phyloP scores from a whole-genome alignment of 1,140 invertebrate species.

The Drosophila rufa region DNA sequence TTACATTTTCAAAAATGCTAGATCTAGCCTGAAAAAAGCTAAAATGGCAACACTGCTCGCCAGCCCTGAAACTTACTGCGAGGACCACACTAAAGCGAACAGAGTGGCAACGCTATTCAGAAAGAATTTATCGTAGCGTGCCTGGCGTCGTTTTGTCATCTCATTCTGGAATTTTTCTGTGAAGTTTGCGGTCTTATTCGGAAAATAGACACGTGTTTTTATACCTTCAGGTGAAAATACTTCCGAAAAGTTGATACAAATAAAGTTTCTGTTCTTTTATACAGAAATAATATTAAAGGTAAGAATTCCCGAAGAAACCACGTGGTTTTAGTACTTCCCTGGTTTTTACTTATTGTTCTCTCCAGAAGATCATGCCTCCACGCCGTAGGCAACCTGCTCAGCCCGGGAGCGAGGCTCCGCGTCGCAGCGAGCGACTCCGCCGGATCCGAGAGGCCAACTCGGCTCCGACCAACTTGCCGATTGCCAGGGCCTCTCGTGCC shows the following conservation, averaged over 20 bases:
- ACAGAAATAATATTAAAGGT: neutral
- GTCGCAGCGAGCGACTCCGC: constrained; percentile 5
- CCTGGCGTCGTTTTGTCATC: neutral
- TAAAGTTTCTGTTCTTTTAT: neutral
- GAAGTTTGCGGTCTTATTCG: neutral
- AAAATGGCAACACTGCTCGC: neutral
- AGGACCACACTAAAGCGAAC: neutral
- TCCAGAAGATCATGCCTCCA: neutral
- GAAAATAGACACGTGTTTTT: neutral
- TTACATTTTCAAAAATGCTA: too few relatives aligned
- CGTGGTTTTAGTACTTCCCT: too few relatives aligned
- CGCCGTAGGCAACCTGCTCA: neutral
- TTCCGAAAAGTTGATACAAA: neutral
- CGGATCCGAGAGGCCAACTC: neutral
- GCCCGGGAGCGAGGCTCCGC: neutral
- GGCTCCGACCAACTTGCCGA: neutral
- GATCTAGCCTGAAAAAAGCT: too few relatives aligned
- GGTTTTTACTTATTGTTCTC: too few relatives aligned
- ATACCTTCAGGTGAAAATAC: too few relatives aligned
- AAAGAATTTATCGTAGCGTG: neutral
- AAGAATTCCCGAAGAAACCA: too few relatives aligned
- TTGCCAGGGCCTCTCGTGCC: neutral
- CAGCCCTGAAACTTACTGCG: neutral
- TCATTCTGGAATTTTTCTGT: too few relatives aligned
- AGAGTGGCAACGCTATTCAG: neutral